These are phyloP conservation scores for Ypsolopha scabrella DNA, from an alignment of 2,888 invertebrate species.

Conservation along the genomic window DNA sequence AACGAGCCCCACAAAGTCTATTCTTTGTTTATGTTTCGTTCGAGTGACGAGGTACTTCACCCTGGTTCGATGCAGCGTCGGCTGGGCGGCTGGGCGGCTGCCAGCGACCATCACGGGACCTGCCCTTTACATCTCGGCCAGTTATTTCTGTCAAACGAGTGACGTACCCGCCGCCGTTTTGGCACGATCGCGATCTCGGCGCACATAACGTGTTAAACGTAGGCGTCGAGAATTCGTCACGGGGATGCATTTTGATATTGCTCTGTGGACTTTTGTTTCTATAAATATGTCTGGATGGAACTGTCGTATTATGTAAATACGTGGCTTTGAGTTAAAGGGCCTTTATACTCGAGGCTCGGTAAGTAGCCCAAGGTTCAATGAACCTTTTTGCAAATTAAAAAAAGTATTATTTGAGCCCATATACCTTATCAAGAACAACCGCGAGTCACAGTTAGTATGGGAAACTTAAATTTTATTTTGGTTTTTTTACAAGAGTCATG, in stretches of 20 bases:
- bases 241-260: constrained; percentile 4
- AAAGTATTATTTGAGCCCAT: too few relatives aligned
- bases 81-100: constrained; percentile 1
- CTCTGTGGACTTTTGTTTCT: too few relatives aligned
- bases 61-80: constrained; percentile 12
- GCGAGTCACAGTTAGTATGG: too few relatives aligned
- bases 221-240: constrained; percentile 14
- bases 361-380: too few relatives aligned
- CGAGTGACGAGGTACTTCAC: constrained; percentile 34
- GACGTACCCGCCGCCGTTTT: constrained; percentile 29
- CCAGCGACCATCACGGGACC: constrained; percentile 13
- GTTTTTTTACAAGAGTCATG: too few relatives aligned
- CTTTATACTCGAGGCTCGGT: not conserved
- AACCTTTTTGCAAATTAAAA: too few relatives aligned
- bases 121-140: constrained; percentile 13
- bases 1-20: too few relatives aligned
- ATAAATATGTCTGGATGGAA: too few relatives aligned
- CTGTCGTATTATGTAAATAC: too few relatives aligned
- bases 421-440: too few relatives aligned
- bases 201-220: constrained; percentile 28
- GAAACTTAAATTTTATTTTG: too few relatives aligned
- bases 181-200: constrained; percentile 22
- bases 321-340: not conserved
- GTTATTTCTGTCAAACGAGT: constrained; percentile 24
- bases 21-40: not conserved